Evolutionary conservation across 2,888 invertebrate genomes (phyloP).

Genomic region (Caenorhabditis uteleia): DNA sequence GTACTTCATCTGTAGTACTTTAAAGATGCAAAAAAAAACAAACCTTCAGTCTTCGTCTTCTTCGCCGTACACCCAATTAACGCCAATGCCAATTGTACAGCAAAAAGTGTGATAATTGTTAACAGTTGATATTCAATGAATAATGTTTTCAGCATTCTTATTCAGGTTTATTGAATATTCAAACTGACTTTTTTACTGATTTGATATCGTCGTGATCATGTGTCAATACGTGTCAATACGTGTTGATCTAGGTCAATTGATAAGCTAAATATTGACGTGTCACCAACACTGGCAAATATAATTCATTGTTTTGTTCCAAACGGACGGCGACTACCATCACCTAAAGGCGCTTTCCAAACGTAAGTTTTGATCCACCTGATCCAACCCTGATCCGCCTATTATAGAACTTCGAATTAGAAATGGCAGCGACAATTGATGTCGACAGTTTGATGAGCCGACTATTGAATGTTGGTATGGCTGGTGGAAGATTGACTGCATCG

Average conservation of each 20-base stretch:
- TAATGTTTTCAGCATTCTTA: too few relatives aligned
- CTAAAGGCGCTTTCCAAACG: neutral
- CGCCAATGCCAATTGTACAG: too few relatives aligned
- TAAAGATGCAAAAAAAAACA: too few relatives aligned
- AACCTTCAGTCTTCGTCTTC: too few relatives aligned
- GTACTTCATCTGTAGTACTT: too few relatives aligned
- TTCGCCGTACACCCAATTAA: too few relatives aligned
- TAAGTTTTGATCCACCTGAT: neutral
- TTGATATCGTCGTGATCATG: constrained; percentile 9
- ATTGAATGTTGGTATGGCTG: constrained; percentile 47
- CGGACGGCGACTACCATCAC: constrained; percentile 2
- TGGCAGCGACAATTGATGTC: constrained; percentile 36
- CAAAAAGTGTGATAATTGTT: too few relatives aligned
- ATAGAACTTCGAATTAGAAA: constrained; percentile 16
- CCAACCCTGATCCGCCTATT: neutral
- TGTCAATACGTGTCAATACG: neutral
- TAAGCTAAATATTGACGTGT: neutral
- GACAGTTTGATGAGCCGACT: constrained; percentile 46
- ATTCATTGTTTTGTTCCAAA: constrained; percentile 2
- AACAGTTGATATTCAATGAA: too few relatives aligned
- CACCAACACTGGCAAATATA: neutral
- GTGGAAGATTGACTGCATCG: constrained; percentile 44
- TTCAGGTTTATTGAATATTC: too few relatives aligned
- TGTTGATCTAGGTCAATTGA: neutral
- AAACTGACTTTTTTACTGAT: too few relatives aligned